A percentile compares a stretch with the other conserved stretches of the same genome.
Evolutionary conservation across 1,140 invertebrate genomes (phyloP).

Genomic region (Drosophila nigromelanica): DNA sequence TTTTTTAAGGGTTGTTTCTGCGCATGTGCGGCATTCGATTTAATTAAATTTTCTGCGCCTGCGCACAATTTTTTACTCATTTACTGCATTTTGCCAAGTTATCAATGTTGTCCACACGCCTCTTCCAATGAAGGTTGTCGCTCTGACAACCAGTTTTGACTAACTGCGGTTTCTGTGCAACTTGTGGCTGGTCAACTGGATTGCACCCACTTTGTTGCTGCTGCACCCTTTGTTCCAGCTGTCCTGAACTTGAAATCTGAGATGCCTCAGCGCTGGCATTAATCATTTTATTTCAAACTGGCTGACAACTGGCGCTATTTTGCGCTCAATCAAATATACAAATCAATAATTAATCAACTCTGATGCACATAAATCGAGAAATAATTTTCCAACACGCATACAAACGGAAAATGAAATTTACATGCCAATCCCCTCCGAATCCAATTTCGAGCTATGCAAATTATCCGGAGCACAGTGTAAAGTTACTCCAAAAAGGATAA

Average conservation of each 20-base stretch:
- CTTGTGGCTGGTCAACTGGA: conserved; percentile 29
- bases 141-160: conserved; percentile 27
- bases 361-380: conserved; percentile 60
- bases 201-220: conserved; percentile 11
- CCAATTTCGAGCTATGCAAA: conserved; percentile 60
- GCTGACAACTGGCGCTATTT: conserved; percentile 22
- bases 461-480: conserved; percentile 54
- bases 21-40: conserved; percentile 46
- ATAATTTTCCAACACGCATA: conserved; percentile 61
- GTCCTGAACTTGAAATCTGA: conserved; percentile 31
- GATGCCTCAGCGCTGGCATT: conserved; percentile 22
- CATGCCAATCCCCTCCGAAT: conserved; percentile 37
- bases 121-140: conserved; percentile 11
- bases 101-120: conserved; percentile 37
- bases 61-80: conserved; percentile 77
- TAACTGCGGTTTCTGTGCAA: conserved; percentile 27
- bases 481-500: conserved; percentile 72
- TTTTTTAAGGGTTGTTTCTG: conserved; percentile 53
- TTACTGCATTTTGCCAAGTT: conserved; percentile 43
- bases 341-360: conserved; percentile 81
- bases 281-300: conserved; percentile 38
- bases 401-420: conserved; percentile 27
- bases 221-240: conserved; percentile 5
- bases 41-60: conserved; percentile 81
- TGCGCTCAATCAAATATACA: conserved; percentile 67